Evolutionary conservation across 1,140 invertebrate species (phyloP).

Genomic region (Sminthurides bifidus): DNA sequence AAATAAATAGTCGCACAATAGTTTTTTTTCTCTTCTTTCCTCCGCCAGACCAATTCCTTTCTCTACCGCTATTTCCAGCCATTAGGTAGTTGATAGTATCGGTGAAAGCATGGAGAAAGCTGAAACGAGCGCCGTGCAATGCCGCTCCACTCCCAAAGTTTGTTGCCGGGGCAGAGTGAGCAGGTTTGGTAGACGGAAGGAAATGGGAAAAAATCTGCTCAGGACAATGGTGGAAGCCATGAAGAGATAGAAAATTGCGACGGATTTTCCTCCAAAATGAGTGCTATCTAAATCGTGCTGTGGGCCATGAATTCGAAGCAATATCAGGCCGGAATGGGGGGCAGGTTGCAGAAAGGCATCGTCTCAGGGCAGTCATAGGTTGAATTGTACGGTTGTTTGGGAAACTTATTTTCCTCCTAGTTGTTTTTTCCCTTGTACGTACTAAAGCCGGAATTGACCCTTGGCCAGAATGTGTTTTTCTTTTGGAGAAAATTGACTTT

Average conservation of each 20-base stretch:
- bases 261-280: too few relatives aligned
- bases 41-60: not conserved
- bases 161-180: not conserved
- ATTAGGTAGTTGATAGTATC: too few relatives aligned
- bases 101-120: too few relatives aligned
- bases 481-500: conserved; percentile 26
- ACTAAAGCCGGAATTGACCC: conserved; percentile 26
- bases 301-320: too few relatives aligned
- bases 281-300: too few relatives aligned
- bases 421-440: not conserved
- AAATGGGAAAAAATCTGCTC: too few relatives aligned
- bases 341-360: not conserved
- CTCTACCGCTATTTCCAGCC: too few relatives aligned
- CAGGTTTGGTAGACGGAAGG: too few relatives aligned
- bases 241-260: too few relatives aligned
- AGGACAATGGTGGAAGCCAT: too few relatives aligned
- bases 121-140: not conserved
- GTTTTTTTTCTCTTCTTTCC: not conserved
- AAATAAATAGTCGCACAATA: not conserved
- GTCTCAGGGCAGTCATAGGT: not conserved
- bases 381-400: not conserved
- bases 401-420: not conserved
- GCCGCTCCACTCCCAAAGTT: not conserved
- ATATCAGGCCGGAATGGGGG: too few relatives aligned
- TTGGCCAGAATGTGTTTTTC: conserved; percentile 22